Evolutionary conservation across 2,113 vertebrate species (phyloP).

Genomic region (Cavia porcellus): DNA sequence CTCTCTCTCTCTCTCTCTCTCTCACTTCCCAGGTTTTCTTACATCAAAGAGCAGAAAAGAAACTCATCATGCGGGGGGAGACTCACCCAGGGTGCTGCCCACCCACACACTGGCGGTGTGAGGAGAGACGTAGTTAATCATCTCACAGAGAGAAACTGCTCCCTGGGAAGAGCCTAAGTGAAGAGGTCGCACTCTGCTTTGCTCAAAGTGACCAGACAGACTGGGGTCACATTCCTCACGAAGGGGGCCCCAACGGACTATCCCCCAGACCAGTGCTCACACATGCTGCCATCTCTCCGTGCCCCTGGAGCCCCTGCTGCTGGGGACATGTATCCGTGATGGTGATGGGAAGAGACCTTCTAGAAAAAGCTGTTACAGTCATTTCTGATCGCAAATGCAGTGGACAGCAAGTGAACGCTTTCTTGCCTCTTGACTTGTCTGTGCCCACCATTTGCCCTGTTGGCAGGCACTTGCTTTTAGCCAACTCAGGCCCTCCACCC

Average conservation of each 20-base stretch:
- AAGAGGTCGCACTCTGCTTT: not conserved
- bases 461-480: not conserved
- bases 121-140: not conserved
- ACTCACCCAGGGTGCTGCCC: not conserved
- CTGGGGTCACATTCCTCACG: not conserved
- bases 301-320: not conserved
- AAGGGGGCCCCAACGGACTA: not conserved
- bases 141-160: constrained; percentile 47
- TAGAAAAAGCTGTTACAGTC: not conserved
- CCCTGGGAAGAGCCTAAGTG: not conserved
- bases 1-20: not conserved
- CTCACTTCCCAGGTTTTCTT: constrained; percentile 54
- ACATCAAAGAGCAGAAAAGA: constrained; percentile 74
- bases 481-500: not conserved
- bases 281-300: rapidly evolving
- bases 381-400: not conserved
- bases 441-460: not conserved
- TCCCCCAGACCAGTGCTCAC: rapidly evolving
- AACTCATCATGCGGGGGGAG: constrained; percentile 21
- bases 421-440: not conserved
- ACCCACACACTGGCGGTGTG: not conserved
- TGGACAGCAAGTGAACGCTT: not conserved
- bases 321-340: not conserved
- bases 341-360: not conserved
- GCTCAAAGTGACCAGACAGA: not conserved